phyloP scores from a whole-genome alignment of 2,113 vertebrate genomes.

The Machaerirhynchus nigripectus region DNA sequence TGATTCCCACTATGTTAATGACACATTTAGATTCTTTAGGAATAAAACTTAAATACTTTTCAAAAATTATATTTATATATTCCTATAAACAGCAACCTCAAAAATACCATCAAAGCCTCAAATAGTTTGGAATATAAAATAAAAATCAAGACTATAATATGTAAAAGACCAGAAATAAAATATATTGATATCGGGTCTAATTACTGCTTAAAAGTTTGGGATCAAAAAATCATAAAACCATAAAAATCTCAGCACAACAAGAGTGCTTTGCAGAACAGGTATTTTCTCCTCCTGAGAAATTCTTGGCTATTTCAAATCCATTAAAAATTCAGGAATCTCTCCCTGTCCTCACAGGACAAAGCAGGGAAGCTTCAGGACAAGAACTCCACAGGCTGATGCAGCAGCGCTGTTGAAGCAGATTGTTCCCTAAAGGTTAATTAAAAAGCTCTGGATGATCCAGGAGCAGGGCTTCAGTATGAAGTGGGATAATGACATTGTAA shows the following conservation, averaged over 20 bases:
- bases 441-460: not conserved
- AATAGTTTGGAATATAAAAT: not conserved
- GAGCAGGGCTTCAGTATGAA: not conserved
- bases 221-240: not conserved
- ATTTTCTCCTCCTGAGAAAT: not conserved
- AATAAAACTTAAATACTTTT: not conserved
- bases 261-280: not conserved
- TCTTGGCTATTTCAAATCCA: not conserved
- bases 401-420: not conserved
- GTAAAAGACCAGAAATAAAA: not conserved
- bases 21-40: not conserved
- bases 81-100: not conserved
- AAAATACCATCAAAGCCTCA: not conserved
- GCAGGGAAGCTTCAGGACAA: not conserved
- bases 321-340: not conserved
- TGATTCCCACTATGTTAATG: not conserved
- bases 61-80: rapidly evolving
- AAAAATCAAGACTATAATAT: not conserved
- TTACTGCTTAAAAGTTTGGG: not conserved
- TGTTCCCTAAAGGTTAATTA: not conserved
- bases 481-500: not conserved
- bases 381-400: not conserved
- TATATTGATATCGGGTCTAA: not conserved
- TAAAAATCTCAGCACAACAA: not conserved
- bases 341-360: not conserved